Percentiles rank a stretch among this genome's conserved stretches.
These are phyloP conservation scores for Doryteuthis pealeii DNA, from an alignment of 1,140 invertebrate species.

Conservation along the genomic window DNA sequence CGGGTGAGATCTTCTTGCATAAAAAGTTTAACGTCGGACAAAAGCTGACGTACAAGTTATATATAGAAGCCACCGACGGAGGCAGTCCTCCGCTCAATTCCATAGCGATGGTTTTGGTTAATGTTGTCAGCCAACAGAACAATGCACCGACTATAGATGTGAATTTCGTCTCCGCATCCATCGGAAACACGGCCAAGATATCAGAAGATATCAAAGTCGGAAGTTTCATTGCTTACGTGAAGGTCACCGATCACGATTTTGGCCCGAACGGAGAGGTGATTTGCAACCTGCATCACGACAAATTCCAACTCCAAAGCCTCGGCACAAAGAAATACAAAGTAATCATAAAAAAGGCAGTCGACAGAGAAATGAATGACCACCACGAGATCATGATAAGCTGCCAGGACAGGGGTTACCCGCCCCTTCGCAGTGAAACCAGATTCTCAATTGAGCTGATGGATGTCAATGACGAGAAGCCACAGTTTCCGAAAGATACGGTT, in stretches of 20 bases:
- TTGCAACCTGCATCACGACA: conserved; percentile 40
- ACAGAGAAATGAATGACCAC: conserved; percentile 28
- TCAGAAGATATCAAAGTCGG: conserved; percentile 44
- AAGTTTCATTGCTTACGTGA: conserved; percentile 51
- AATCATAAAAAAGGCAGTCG: conserved; percentile 31
- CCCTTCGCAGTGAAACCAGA: too few relatives aligned
- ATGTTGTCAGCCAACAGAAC: conserved; percentile 93
- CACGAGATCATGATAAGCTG: conserved; percentile 38
- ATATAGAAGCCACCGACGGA: conserved; percentile 41
- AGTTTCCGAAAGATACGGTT: conserved; percentile 20
- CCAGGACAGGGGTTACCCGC: conserved; percentile 23
- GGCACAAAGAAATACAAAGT: conserved; percentile 38
- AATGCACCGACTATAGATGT: conserved; percentile 86
- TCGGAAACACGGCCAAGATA: conserved; percentile 87
- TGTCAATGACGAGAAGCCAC: too few relatives aligned
- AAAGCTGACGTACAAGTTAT: conserved; percentile 39
- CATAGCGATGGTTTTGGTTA: conserved; percentile 89
- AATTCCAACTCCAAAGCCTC: conserved; percentile 42
- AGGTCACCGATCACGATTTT: conserved; percentile 49
- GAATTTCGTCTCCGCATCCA: conserved; percentile 66
- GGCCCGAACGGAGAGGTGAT: conserved; percentile 43
- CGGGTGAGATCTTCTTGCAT: conserved; percentile 37
- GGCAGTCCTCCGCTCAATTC: conserved; percentile 72
- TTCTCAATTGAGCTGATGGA: too few relatives aligned
- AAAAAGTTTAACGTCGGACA: conserved; percentile 42